Percentiles rank a stretch among this genome's conserved stretches.
phyloP scores from a whole-genome alignment of 2,797 vertebrate genomes.

The Mus minutoides region DNA sequence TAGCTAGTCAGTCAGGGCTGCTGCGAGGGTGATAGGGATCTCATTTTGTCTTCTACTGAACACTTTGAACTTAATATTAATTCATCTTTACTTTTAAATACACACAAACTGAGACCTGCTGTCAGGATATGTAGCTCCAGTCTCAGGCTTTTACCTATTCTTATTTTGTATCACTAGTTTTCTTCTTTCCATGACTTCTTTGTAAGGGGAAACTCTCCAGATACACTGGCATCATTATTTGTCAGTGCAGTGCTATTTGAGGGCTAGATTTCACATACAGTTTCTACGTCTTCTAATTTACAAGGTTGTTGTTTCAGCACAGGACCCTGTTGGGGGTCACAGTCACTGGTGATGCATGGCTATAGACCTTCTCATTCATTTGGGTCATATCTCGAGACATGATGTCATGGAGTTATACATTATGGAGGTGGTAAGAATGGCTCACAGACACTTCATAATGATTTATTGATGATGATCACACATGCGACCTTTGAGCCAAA shows the following conservation, averaged over 20 bases:
- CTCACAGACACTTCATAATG: conserved; percentile 8
- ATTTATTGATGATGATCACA: neutral
- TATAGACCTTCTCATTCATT: neutral
- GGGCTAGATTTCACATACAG: neutral
- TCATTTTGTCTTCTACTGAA: neutral
- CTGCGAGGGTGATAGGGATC: neutral
- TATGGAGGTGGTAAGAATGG: neutral
- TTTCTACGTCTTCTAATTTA: neutral
- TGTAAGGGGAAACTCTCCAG: neutral
- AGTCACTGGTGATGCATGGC: neutral
- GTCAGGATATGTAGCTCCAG: conserved; percentile 37
- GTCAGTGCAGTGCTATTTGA: neutral
- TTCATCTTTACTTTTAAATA: conserved; percentile 4
- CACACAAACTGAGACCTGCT: conserved; percentile 18
- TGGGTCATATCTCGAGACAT: neutral
- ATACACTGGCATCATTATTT: neutral
- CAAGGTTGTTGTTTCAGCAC: neutral
- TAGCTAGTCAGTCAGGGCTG: neutral
- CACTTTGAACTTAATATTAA: neutral
- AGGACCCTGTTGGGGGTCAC: neutral
- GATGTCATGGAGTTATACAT: neutral
- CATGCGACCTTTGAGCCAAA: conserved; percentile 47
- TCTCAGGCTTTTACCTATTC: conserved; percentile 43
- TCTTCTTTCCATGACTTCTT: conserved; percentile 33
- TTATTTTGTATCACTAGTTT: conserved; percentile 28